Conservation (phyloP, 2,113 vertebrate genomes). For the Castor canadensis region DNA sequence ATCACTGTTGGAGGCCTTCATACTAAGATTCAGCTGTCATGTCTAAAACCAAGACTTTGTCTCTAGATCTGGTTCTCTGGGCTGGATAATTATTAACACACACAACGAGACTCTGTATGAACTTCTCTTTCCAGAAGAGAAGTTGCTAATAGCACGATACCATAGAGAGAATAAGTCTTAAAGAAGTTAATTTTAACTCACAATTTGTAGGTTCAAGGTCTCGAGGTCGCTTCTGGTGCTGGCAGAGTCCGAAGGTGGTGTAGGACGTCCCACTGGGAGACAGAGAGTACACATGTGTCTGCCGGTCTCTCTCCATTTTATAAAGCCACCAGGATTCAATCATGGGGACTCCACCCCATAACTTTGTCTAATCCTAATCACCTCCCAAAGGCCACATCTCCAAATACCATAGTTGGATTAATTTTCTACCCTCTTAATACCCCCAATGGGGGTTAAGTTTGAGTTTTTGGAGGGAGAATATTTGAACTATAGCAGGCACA, state of each 20-base stretch:
- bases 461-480: neutral
- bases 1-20: neutral
- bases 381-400: neutral
- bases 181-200: neutral
- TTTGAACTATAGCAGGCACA: neutral
- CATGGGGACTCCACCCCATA: fast-evolving
- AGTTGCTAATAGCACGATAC: neutral
- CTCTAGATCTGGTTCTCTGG: neutral
- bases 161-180: neutral
- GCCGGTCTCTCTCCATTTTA: neutral
- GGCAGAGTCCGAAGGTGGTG: neutral
- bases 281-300: fast-evolving
- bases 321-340: neutral
- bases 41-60: neutral
- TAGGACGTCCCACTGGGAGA: neutral
- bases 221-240: neutral
- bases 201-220: neutral
- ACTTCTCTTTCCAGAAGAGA: neutral
- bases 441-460: neutral
- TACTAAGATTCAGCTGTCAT: neutral
- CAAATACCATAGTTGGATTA: neutral
- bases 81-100: neutral
- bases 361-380: neutral
- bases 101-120: neutral
- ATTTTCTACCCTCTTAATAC: neutral